Base-by-base conservation (phyloP, 2,888 invertebrate genomes). In the Ethmia dodecea region DNA sequence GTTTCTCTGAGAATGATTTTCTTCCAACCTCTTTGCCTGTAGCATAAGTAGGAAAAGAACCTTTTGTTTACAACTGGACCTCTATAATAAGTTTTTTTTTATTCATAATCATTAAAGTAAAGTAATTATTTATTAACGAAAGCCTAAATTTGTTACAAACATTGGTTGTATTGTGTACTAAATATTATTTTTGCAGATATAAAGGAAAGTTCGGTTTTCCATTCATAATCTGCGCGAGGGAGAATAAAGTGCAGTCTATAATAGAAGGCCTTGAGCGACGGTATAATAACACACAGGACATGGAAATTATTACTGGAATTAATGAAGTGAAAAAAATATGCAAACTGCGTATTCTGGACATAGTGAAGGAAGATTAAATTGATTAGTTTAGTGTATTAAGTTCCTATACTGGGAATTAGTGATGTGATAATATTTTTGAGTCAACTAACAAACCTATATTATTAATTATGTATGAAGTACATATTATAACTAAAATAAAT, bases 291-390 rank as follows among this genome's bases (percentile, higher is more conserved):
- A 65, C 76, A 0, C 58, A 56, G 18, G 81, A 88, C 11, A 61
- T 75, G 30, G 92, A 92, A 74, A 70, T 91, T 2, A 52, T 58
- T 2, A 87, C 67, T 26, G 90, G 89, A 12, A 88, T 91, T 28
- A 77, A 86, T 37, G 91, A 92, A 77, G 91, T 92, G 0, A 91
- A 91, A 62, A 92, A 92, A 72, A 92, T 92, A 43, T 89, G 89
- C 49, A 87, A 77, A 49, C 64, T 90, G 15, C 78, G 91, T 45
- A 87, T 92, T 37, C 56, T 79, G 13, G 88, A 89, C 47, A 69
- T 90, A 43, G 78, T 89, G 0, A 65, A 64, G 35, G 49, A 57
- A n/a, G n/a, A n/a, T n/a, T n/a, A n/a, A n/a, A n/a, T n/a, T n/a
- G n/a, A n/a, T n/a, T n/a, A n/a, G n/a, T n/a, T n/a, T n/a, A n/a